phyloP scores from a whole-genome alignment of 2,113 vertebrate genomes.

The Picathartes gymnocephalus region DNA sequence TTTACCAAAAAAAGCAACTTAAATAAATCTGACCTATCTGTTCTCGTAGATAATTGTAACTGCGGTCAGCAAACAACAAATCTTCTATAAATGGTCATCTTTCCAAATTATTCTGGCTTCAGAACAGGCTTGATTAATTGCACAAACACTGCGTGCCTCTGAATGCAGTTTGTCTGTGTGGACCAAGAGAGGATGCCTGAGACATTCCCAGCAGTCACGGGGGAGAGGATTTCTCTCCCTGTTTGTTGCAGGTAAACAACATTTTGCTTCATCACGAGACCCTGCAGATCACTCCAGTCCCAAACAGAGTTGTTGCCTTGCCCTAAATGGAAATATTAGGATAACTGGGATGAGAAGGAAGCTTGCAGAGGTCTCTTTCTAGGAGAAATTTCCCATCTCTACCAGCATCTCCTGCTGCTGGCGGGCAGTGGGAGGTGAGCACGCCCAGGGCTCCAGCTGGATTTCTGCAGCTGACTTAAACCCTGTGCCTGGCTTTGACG shows the following conservation, averaged over 20 bases:
- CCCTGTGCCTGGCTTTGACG: rapidly evolving
- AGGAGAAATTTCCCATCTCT: neutral
- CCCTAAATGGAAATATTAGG: constrained; percentile 16
- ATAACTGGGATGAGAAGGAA: neutral
- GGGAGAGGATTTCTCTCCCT: neutral
- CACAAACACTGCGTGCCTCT: neutral
- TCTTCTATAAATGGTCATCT: constrained; percentile 60
- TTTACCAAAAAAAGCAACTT: constrained; percentile 22
- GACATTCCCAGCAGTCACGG: neutral
- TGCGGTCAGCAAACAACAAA: constrained; percentile 28
- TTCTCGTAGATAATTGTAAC: constrained; percentile 1
- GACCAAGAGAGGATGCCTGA: neutral
- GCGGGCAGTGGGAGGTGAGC: neutral
- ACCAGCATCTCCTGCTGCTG: neutral
- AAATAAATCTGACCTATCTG: constrained; percentile 26
- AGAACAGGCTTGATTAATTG: neutral
- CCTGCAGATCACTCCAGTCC: neutral
- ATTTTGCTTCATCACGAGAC: neutral
- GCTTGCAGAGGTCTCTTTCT: neutral
- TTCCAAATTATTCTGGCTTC: constrained; percentile 26
- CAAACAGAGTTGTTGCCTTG: neutral
- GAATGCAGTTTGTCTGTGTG: neutral
- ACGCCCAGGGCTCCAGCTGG: neutral
- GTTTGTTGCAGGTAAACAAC: constrained; percentile 15
- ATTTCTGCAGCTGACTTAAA: neutral